phyloP scores from a whole-genome alignment of 37 sponge, comb jelly and placozoan genomes.

The Chondrilla cf. caribensis region DNA sequence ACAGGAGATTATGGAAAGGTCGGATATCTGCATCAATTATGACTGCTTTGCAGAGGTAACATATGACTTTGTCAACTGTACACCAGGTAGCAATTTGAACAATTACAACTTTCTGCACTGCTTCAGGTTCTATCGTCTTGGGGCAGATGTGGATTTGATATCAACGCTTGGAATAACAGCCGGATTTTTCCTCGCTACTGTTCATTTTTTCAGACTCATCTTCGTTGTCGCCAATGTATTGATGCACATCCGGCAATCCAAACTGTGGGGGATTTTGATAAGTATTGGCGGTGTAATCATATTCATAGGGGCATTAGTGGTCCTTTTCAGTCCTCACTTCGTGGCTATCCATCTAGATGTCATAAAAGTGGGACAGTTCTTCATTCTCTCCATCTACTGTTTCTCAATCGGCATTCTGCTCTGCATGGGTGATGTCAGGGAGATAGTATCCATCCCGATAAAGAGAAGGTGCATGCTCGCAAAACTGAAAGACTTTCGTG shows the following conservation, averaged over 20 bases:
- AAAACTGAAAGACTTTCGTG: not conserved
- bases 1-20: not conserved
- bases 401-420: not conserved
- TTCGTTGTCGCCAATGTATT: constrained; percentile 27
- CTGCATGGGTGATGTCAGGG: not conserved
- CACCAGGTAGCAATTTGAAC: not conserved
- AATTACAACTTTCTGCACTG: constrained; percentile 22
- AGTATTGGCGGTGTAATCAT: not conserved
- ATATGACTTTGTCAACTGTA: constrained; percentile 1
- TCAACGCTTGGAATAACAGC: constrained; percentile 30
- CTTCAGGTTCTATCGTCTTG: constrained; percentile 53
- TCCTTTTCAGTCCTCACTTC: constrained; percentile 18
- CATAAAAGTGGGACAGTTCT: constrained; percentile 28
- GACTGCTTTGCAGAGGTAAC: constrained; percentile 30
- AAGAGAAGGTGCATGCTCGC: not conserved
- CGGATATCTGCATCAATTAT: not conserved
- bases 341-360: constrained; percentile 4
- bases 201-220: constrained; percentile 31
- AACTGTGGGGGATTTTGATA: constrained; percentile 48
- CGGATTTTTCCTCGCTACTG: constrained; percentile 46
- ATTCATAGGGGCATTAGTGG: not conserved
- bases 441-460: not conserved
- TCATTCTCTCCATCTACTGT: not conserved
- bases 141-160: constrained; percentile 34
- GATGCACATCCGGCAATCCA: constrained; percentile 28